These are phyloP conservation scores for Sciaenops ocellatus DNA, from an alignment of 2,797 vertebrate species.

Conservation along the genomic window DNA sequence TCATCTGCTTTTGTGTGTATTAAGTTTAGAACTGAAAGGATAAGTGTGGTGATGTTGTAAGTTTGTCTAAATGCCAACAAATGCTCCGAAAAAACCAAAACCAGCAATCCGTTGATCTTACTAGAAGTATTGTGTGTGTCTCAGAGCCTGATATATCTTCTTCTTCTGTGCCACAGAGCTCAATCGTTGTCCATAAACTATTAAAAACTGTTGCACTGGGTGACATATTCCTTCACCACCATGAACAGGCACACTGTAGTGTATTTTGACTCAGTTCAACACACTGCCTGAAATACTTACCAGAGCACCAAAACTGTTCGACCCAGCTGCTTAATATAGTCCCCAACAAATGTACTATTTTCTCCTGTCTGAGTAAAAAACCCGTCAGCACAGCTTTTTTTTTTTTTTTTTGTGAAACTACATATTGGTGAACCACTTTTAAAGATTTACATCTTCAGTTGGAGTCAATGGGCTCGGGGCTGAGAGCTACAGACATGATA, in stretches of 20 bases:
- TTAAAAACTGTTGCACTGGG: too few relatives aligned
- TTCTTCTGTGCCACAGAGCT: too few relatives aligned
- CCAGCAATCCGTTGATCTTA: background rate
- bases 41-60: background rate
- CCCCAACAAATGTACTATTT: background rate
- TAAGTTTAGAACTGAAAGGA: background rate
- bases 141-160: background rate
- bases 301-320: slow-evolving; percentile 25
- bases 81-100: background rate
- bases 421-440: background rate
- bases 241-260: too few relatives aligned
- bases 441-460: slow-evolving; percentile 9
- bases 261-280: background rate
- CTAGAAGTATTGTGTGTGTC: background rate
- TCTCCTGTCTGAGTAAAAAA: background rate
- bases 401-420: background rate
- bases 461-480: background rate
- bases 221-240: too few relatives aligned
- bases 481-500: background rate
- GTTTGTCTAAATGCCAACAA: background rate
- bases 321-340: slow-evolving; percentile 25
- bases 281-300: background rate
- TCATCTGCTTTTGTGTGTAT: background rate
- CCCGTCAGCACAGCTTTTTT: too few relatives aligned
- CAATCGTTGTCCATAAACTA: background rate